phyloP scores from a whole-genome alignment of 2,113 vertebrate species.

The Pseudonaja textilis region DNA sequence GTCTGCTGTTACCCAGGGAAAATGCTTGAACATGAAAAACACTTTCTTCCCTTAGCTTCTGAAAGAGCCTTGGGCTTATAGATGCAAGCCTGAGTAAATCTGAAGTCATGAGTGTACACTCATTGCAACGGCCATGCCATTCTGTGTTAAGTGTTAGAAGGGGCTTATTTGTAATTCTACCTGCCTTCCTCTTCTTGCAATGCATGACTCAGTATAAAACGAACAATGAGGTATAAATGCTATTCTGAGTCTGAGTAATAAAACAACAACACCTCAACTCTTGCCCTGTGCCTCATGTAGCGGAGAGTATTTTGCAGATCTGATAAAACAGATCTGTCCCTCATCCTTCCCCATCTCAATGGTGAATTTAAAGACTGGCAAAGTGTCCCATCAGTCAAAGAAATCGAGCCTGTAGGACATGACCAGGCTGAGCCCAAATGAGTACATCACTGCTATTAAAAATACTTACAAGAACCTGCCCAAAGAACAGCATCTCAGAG shows the following conservation, averaged over 20 bases:
- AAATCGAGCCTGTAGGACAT: neutral
- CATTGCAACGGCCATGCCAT: slow-evolving; percentile 57
- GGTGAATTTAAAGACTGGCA: neutral
- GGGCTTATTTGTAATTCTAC: slow-evolving; percentile 58
- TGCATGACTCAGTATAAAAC: neutral
- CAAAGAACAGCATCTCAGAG: neutral
- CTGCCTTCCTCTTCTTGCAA: slow-evolving; percentile 40
- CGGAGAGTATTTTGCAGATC: neutral
- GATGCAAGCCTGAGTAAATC: slow-evolving; percentile 60
- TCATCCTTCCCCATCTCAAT: neutral
- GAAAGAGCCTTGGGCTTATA: slow-evolving; percentile 51
- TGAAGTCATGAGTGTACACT: slow-evolving; percentile 62
- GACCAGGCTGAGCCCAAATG: neutral
- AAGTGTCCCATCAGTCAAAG: neutral
- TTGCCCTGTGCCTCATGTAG: neutral
- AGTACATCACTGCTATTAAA: neutral
- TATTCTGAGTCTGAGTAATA: neutral
- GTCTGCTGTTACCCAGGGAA: slow-evolving; percentile 69
- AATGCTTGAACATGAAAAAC: slow-evolving; percentile 69
- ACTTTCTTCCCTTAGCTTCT: slow-evolving; percentile 65
- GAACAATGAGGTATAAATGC: neutral
- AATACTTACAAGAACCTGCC: neutral
- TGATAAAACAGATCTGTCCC: neutral
- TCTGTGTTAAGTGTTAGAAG: slow-evolving; percentile 58
- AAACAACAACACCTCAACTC: neutral